Percentiles rank a stretch among this genome's conserved stretches.
phyloP scores from a whole-genome alignment of 2,797 vertebrate genomes.

The Schizopygopsis pylzovi region DNA sequence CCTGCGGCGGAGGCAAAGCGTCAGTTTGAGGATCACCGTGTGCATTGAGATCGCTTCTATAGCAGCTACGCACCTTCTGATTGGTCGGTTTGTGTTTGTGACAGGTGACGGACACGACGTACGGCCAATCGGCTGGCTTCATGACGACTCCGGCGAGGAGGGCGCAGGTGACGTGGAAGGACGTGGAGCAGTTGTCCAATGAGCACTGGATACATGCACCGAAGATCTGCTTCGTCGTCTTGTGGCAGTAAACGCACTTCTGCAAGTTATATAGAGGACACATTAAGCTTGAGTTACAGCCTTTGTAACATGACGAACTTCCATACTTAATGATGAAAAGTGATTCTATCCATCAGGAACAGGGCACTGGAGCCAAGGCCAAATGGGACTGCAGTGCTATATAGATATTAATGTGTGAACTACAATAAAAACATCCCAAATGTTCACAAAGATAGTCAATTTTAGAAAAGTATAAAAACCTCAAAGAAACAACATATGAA shows the following conservation, averaged over 20 bases:
- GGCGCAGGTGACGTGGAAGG: constrained; percentile 96
- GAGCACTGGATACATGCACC: constrained; percentile 97
- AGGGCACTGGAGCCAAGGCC: not conserved
- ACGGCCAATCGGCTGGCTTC: constrained; percentile 96
- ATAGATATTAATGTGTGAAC: not conserved
- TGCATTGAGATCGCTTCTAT: too few relatives aligned
- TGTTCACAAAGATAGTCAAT: not conserved
- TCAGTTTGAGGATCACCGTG: not conserved
- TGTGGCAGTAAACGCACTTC: constrained; percentile 93
- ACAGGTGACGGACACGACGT: constrained; percentile 93
- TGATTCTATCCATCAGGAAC: not conserved
- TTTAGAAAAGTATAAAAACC: not conserved
- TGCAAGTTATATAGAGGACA: constrained; percentile 61
- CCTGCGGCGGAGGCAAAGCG: not conserved
- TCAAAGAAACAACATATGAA: too few relatives aligned
- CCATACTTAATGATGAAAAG: not conserved
- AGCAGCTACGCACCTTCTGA: constrained; percentile 71
- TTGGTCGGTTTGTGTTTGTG: constrained; percentile 84
- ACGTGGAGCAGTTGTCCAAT: constrained; percentile 90
- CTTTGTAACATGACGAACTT: not conserved
- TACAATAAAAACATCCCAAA: not conserved
- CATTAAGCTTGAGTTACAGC: not conserved
- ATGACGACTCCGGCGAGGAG: constrained; percentile 90
- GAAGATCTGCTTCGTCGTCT: constrained; percentile 78
- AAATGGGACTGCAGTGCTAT: not conserved